Percentiles rank a stretch among this genome's conserved stretches.
Evolutionary conservation across 2,888 invertebrate species (phyloP).

Genomic region (Frankliniella fusca): DNA sequence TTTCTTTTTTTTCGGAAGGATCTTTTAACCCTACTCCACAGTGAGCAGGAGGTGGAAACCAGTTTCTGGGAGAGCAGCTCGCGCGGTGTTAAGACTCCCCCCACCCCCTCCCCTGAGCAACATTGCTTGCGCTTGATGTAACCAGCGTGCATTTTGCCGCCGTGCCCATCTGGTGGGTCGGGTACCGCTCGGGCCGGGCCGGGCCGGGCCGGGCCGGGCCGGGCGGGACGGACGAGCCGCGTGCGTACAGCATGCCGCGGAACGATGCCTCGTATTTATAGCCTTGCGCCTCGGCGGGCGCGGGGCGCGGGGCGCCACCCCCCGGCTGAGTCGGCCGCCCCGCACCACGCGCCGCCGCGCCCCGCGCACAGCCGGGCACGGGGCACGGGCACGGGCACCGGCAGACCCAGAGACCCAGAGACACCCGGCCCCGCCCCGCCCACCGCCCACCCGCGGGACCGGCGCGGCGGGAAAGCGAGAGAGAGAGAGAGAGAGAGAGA

Average conservation of each 20-base stretch:
- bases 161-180: not conserved
- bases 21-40: too few species aligned
- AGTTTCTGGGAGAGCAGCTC: too few species aligned
- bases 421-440: too few species aligned
- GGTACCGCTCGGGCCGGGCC: not conserved
- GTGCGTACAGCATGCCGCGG: not conserved
- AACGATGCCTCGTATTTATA: constrained; percentile 10
- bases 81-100: too few species aligned
- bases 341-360: not conserved
- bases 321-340: not conserved
- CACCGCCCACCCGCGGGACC: too few species aligned
- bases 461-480: too few species aligned
- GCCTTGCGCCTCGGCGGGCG: not conserved
- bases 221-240: not conserved
- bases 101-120: too few species aligned
- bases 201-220: not conserved
- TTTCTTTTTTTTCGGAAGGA: too few species aligned
- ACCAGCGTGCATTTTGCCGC: too few species aligned
- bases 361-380: not conserved
- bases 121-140: too few species aligned
- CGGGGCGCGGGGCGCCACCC: not conserved
- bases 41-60: too few species aligned
- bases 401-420: not conserved
- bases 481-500: too few species aligned
- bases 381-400: not conserved